These are phyloP conservation scores for Athripsodes cinereus DNA, from an alignment of 2,888 invertebrate genomes.

Conservation along the genomic window DNA sequence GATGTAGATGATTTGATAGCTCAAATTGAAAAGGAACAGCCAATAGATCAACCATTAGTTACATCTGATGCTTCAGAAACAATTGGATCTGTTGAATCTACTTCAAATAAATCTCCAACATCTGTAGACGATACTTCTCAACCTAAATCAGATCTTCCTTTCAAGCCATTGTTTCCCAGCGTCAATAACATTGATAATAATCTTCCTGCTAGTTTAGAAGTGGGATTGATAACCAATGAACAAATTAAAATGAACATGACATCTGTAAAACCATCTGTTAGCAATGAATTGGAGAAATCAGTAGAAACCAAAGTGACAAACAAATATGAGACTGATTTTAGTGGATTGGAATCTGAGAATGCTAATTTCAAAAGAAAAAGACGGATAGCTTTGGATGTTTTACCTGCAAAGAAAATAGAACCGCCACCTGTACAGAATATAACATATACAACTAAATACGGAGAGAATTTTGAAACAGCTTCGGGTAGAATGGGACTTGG, in stretches of 20 bases:
- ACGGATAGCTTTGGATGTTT: conserved; percentile 43
- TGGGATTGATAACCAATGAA: neutral
- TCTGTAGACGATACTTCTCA: conserved; percentile 16
- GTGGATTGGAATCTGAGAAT: conserved; percentile 34
- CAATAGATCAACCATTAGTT: conserved; percentile 21
- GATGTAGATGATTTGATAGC: conserved; percentile 26
- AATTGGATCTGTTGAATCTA: conserved; percentile 15
- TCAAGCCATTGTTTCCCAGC: conserved; percentile 24
- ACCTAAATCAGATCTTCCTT: conserved; percentile 13
- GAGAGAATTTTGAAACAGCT: conserved; percentile 42
- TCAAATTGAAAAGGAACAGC: conserved; percentile 26
- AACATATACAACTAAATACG: conserved; percentile 45
- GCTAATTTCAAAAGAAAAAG: conserved; percentile 37
- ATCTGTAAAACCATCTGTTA: neutral
- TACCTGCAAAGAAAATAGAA: conserved; percentile 36
- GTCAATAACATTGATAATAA: conserved; percentile 8
- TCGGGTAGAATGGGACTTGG: conserved; percentile 48
- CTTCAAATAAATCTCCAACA: conserved; percentile 14
- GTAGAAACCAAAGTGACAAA: conserved; percentile 38
- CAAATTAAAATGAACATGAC: neutral
- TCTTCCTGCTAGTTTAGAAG: neutral
- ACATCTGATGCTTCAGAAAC: conserved; percentile 19
- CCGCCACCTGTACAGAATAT: neutral
- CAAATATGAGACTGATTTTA: conserved; percentile 37
- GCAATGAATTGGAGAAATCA: neutral